Evolutionary conservation across 2,888 invertebrate species (phyloP), one percentile per base, ranked within the genome.

Genomic region (Odontothrips loti): DNA sequence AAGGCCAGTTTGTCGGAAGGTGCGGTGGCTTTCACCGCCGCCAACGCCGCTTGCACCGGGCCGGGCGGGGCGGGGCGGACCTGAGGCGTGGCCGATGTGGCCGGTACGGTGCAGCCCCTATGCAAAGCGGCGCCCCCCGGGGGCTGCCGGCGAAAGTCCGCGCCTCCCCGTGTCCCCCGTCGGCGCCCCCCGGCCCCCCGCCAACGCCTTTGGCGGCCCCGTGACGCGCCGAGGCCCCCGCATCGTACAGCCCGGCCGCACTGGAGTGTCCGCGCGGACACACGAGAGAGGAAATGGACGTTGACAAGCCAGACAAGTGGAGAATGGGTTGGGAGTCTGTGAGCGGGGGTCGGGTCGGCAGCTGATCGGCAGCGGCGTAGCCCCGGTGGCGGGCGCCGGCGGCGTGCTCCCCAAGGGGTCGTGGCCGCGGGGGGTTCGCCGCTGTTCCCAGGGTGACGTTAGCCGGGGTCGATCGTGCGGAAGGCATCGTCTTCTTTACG

Each of bases 301-400:
- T 23, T 75, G 68, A 75, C 68, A 27, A 27, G 68, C 34, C 68
- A 27, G 68, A 75, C 68, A 75, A 75, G 23, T 75, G 68, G 68
- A 27, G 68, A 75, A 75, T 27, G 68, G 23, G 68, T 27, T 75
- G 58, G 34, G 58, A 58, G 58, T 27, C 27, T 27, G 23, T 43
- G 68, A 8, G 11, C 23, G 23, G 23, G 68, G 48, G 48, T 48
- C 6, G 58, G 58, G 58, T 11, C 4, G 58, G 58, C 20, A 20
- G 58, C 4, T 23, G n/a, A 23, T 68, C 68, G 27, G 68, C 68
- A 23, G 68, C 68, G 27, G 68, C 68, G 27, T 75, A 75, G 68
- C 23, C 23, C 10, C 27, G 23, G 58, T 11, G 20, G 20, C 68
- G 27, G 23, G 12, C 12, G 34, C 34, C 3, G 34, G 34, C 34